phyloP scores from a whole-genome alignment of 1,140 invertebrate genomes.

The Hyposmocoma kahamanoa region DNA sequence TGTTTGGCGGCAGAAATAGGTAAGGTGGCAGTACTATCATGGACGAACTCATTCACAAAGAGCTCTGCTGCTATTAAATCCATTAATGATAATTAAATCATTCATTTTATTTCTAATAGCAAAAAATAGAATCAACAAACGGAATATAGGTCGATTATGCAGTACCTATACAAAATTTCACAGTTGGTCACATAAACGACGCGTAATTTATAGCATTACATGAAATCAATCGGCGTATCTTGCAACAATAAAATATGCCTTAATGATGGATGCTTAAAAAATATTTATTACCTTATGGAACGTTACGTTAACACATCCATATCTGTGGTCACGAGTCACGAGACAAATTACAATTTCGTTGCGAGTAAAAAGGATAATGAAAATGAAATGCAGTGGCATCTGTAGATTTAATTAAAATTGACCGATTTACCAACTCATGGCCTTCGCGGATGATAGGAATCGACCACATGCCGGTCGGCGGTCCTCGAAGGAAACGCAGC shows the following conservation, averaged over 20 bases:
- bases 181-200: no score
- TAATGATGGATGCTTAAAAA: background rate
- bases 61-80: no score
- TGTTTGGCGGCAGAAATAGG: no score
- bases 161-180: no score
- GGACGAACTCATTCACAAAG: no score
- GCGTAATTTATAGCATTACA: no score
- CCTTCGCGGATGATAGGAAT: background rate
- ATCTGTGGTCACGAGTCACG: background rate
- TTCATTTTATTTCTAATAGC: no score
- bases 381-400: background rate
- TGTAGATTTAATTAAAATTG: background rate
- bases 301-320: background rate
- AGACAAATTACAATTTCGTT: background rate
- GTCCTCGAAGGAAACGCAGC: background rate
- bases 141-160: no score
- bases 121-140: no score
- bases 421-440: background rate
- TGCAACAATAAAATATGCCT: background rate
- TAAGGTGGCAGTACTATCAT: no score
- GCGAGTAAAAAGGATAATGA: background rate
- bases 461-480: background rate
- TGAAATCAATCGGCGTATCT: no score
- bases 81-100: no score
- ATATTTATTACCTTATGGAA: conserved; percentile 1